phyloP scores from a whole-genome alignment of 2,797 vertebrate species.

The Epinephelus coioides region DNA sequence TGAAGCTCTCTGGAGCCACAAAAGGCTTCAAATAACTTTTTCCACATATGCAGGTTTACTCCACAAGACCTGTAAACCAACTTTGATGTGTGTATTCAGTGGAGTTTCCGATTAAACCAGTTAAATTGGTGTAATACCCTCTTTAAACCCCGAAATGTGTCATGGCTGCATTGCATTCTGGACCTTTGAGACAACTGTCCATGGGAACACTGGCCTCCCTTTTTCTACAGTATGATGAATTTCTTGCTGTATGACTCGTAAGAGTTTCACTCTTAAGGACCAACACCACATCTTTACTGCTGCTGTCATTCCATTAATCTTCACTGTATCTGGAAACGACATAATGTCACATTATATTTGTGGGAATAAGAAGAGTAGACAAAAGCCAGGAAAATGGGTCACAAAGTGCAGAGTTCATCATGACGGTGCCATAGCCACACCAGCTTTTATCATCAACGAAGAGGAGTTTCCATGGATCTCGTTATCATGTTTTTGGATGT shows the following conservation, averaged over 20 bases:
- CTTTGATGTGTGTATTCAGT: too few relatives aligned
- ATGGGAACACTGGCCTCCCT: background rate
- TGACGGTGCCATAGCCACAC: conserved; percentile 28
- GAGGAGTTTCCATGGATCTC: conserved; percentile 64
- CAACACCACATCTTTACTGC: background rate
- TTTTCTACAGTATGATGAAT: background rate
- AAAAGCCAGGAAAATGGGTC: background rate
- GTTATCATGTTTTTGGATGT: conserved; percentile 66
- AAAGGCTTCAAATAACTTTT: too few relatives aligned
- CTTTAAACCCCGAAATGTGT: conserved; percentile 17
- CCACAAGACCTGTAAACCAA: too few relatives aligned
- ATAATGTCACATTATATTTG: background rate
- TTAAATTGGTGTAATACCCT: background rate
- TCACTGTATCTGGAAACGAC: background rate
- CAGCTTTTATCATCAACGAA: conserved; percentile 48
- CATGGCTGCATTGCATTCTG: background rate
- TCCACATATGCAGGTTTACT: too few relatives aligned
- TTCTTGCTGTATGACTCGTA: background rate
- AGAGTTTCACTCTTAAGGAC: background rate
- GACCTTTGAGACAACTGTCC: background rate
- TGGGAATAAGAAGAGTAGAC: conserved; percentile 7
- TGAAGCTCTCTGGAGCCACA: too few relatives aligned
- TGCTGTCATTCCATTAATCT: conserved; percentile 6
- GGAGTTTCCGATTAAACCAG: too few relatives aligned
- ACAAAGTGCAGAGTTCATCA: background rate